Conservation (phyloP, 2,888 invertebrate species). For the Lepidocyrtinus sp. region DNA sequence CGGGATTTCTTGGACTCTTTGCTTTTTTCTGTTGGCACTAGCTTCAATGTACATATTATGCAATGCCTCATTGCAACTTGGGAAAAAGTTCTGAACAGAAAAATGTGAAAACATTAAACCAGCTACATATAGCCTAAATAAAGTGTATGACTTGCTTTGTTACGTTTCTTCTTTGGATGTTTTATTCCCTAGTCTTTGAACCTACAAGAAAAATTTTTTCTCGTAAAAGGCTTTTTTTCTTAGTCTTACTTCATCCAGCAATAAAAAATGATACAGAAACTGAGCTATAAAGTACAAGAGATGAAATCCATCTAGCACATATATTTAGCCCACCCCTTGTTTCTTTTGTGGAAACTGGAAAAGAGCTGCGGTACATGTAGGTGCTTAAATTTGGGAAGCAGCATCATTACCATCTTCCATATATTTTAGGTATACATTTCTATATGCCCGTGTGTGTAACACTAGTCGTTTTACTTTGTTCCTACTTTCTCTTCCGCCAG, state of each 20-base stretch:
- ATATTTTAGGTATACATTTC: too few species aligned
- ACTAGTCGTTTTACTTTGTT: slow-evolving; percentile 10
- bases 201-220: neutral
- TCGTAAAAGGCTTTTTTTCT: neutral
- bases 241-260: neutral
- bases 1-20: slow-evolving; percentile 5
- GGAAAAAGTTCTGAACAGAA: neutral
- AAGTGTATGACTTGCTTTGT: slow-evolving; percentile 6
- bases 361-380: neutral
- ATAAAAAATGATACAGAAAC: too few species aligned
- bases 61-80: neutral
- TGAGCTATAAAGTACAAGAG: too few species aligned
- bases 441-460: neutral
- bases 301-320: too few species aligned
- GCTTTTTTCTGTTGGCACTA: neutral
- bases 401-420: too few species aligned
- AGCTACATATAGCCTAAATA: slow-evolving; percentile 13
- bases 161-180: neutral
- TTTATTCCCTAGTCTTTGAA: slow-evolving; percentile 3
- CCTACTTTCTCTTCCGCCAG: too few species aligned
- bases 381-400: neutral
- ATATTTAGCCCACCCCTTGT: neutral
- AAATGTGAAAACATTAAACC: neutral
- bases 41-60: slow-evolving; percentile 1
- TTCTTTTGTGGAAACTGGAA: neutral